Evolutionary conservation across 2,113 vertebrate species (phyloP).

Genomic region (Chrysochloris asiatica): DNA sequence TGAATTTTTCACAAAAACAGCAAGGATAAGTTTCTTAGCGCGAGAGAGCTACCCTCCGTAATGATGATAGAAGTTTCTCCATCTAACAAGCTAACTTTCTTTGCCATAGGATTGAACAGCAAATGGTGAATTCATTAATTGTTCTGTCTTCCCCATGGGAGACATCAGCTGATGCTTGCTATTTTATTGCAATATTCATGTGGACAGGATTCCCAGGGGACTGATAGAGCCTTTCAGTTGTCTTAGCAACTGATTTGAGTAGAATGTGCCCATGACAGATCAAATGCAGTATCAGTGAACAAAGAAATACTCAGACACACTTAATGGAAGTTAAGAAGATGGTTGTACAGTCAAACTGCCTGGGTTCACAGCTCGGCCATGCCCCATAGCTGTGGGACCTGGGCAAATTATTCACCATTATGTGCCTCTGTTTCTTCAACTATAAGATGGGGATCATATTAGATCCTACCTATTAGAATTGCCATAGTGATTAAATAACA

Average conservation of each 20-base stretch:
- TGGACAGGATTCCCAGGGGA: slow-evolving; percentile 32
- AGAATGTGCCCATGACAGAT: neutral
- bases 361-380: neutral
- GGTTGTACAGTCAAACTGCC: neutral
- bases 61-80: neutral
- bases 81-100: neutral
- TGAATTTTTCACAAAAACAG: slow-evolving; percentile 21
- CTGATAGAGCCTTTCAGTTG: neutral
- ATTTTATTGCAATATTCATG: slow-evolving; percentile 41
- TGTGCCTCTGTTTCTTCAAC: neutral
- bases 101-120: neutral
- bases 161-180: neutral
- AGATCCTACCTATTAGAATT: neutral
- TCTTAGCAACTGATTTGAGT: slow-evolving; percentile 15
- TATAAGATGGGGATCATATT: neutral
- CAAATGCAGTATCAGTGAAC: neutral
- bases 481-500: neutral
- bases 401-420: neutral
- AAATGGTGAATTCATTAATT: slow-evolving; percentile 24
- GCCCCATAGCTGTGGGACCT: neutral
- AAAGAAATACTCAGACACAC: neutral
- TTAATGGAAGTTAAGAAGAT: neutral
- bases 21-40: neutral
- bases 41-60: neutral
- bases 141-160: neutral